Evolutionary conservation across 2,797 vertebrate genomes (phyloP).

Genomic region (Pogoniulus pusillus): DNA sequence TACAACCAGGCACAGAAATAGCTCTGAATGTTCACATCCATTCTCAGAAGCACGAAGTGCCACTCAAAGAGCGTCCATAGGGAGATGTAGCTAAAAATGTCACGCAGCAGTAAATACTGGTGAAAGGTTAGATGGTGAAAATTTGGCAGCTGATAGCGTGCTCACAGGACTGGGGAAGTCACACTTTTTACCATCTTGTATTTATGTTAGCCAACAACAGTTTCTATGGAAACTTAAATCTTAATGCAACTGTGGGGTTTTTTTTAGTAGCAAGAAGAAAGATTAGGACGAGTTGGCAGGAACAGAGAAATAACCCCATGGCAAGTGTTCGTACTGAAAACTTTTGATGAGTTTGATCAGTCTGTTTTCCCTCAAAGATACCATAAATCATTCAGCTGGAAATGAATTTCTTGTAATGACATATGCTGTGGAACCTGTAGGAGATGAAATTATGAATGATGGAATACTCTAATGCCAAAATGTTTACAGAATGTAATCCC

Average conservation of each 20-base stretch:
- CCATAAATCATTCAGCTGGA: slow-evolving; percentile 19
- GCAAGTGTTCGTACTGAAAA: slow-evolving; percentile 61
- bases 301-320: slow-evolving; percentile 45
- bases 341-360: slow-evolving; percentile 41
- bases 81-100: background rate
- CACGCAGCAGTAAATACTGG: background rate
- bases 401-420: slow-evolving; percentile 34
- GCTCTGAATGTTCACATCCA: background rate
- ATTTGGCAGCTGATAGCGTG: background rate
- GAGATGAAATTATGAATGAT: slow-evolving; percentile 43
- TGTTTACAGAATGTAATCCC: background rate
- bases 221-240: slow-evolving; percentile 81
- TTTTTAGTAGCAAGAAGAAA: slow-evolving; percentile 62
- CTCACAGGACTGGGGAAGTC: background rate
- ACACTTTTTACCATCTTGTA: slow-evolving; percentile 20
- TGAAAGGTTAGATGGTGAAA: background rate
- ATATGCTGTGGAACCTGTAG: slow-evolving; percentile 41
- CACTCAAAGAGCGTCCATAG: accelerated
- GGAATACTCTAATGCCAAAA: slow-evolving; percentile 29
- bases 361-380: slow-evolving; percentile 28
- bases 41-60: background rate
- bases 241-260: slow-evolving; percentile 66
- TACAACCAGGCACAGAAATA: background rate
- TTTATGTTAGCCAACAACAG: slow-evolving; percentile 72
- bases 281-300: slow-evolving; percentile 43